phyloP scores from a whole-genome alignment of 2,888 invertebrate species.

The Lasioglossum lativentre region DNA sequence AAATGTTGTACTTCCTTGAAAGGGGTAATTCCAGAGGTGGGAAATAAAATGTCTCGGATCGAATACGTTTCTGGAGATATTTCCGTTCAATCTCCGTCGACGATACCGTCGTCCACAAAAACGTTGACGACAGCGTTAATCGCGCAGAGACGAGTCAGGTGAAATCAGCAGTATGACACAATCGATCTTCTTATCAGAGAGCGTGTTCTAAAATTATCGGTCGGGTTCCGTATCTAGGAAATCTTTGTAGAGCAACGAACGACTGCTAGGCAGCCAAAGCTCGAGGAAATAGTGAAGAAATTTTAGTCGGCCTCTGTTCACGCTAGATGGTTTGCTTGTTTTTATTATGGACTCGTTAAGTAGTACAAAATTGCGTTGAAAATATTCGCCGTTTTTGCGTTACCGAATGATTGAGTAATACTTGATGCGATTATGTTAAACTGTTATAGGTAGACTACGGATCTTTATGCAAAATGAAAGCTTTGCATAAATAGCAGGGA shows the following conservation, averaged over 20 bases:
- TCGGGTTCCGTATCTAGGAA: neutral
- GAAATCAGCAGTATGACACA: conserved; percentile 9
- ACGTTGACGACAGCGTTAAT: conserved; percentile 19
- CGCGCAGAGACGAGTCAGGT: neutral
- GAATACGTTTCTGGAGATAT: neutral
- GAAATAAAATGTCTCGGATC: too few species aligned
- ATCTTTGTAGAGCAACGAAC: neutral
- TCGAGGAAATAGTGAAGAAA: neutral
- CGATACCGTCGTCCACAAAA: conserved; percentile 8
- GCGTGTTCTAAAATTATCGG: conserved; percentile 5
- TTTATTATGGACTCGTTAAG: neutral
- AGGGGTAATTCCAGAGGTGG: too few species aligned
- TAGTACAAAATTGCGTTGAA: neutral
- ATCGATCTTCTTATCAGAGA: conserved; percentile 14
- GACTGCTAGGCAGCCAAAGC: neutral
- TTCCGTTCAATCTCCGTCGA: conserved; percentile 12
- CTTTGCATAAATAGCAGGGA: neutral
- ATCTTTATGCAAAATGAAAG: neutral
- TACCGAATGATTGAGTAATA: neutral
- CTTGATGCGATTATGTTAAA: neutral
- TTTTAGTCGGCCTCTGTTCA: neutral
- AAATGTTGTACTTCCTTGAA: too few species aligned
- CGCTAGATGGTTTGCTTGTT: neutral
- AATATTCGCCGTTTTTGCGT: neutral
- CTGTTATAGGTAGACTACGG: neutral